Evolutionary conservation across 2,797 vertebrate species (phyloP).

Genomic region (Benthosema pterotum): DNA sequence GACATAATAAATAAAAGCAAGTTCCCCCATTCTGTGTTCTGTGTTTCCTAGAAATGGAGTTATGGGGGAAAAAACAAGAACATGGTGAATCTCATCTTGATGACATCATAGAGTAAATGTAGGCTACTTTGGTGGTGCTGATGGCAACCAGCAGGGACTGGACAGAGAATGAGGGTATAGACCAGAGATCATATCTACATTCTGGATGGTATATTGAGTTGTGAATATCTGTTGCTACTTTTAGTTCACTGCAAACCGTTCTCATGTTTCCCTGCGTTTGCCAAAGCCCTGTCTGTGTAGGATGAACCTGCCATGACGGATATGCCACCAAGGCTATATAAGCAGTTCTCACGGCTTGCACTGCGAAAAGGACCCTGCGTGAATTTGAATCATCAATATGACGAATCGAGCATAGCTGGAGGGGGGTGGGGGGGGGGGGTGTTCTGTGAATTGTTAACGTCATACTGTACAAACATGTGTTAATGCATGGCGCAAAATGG

Average conservation of each 20-base stretch:
- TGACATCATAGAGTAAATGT: background rate
- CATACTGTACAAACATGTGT: no score
- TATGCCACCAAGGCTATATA: slow-evolving; percentile 62
- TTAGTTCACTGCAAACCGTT: slow-evolving; percentile 70
- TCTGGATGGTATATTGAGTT: slow-evolving; percentile 70
- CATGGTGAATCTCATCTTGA: no score
- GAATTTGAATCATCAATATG: slow-evolving; percentile 36
- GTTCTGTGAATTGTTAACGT: no score
- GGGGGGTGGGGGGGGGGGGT: no score
- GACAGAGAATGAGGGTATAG: slow-evolving; percentile 49
- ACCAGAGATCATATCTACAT: slow-evolving; percentile 45
- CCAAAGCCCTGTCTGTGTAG: slow-evolving; percentile 67
- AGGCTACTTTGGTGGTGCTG: background rate
- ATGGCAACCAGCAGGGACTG: slow-evolving; percentile 30
- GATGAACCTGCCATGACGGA: slow-evolving; percentile 37
- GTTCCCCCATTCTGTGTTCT: no score
- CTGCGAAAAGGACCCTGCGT: slow-evolving; percentile 49
- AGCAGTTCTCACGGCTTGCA: slow-evolving; percentile 70
- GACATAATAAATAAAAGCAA: no score
- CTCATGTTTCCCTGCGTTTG: slow-evolving; percentile 74
- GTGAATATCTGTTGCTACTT: slow-evolving; percentile 81
- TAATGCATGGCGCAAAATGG: no score
- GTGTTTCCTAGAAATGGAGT: no score
- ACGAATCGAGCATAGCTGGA: slow-evolving; percentile 13
- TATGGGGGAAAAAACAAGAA: no score